Conservation (phyloP, 2,888 invertebrate species). For the Spisula solida region DNA sequence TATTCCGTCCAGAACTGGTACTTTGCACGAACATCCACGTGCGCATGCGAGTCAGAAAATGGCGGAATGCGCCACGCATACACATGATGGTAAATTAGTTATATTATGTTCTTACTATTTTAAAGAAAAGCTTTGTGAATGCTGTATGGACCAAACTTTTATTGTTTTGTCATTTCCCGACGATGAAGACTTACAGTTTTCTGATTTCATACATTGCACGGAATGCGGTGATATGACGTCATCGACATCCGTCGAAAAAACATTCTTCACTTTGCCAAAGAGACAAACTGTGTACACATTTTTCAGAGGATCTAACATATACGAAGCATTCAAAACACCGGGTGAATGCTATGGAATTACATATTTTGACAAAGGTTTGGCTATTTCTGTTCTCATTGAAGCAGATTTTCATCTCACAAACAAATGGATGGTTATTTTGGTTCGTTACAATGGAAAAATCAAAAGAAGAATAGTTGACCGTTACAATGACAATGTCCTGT, state of each 20-base stretch:
- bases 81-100: not conserved
- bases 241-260: not conserved
- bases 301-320: not conserved
- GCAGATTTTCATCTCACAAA: not conserved
- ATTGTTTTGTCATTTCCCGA: not conserved
- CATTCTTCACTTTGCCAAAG: not conserved
- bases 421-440: not conserved
- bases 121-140: not conserved
- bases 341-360: conserved; percentile 34
- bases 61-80: not conserved
- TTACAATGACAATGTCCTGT: not conserved
- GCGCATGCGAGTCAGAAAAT: not conserved
- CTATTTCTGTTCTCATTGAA: not conserved
- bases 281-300: not conserved
- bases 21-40: no score
- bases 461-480: not conserved
- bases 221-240: not conserved
- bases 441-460: not conserved
- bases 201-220: not conserved
- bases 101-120: not conserved
- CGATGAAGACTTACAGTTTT: not conserved
- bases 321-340: conserved; percentile 9
- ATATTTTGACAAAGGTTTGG: conserved; percentile 10
- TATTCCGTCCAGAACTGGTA: no score
- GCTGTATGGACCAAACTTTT: not conserved